Evolutionary conservation across 2,113 vertebrate genomes (phyloP), one percentile per base, ranked within the genome.

Genomic region (Ranitomeya variabilis): DNA sequence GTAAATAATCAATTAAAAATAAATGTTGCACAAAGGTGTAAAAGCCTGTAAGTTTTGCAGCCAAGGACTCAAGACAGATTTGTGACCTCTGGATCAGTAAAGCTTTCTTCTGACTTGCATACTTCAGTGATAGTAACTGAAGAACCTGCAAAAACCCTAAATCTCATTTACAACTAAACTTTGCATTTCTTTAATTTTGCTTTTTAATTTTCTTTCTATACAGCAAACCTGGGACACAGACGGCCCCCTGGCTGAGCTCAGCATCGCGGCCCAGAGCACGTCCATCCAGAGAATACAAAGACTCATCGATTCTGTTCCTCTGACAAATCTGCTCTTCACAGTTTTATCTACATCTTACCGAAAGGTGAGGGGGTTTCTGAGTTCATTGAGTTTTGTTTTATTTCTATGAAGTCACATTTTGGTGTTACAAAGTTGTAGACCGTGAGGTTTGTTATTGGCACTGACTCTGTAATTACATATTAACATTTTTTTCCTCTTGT

Each of bases 211-310:
- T 77, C 59, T 14, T 73, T 23, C 7, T 45, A 74, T n/a, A 81
- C 66, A 89, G 2, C 92, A 99, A 97, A 95, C 95, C 66, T 97
- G 97, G 97, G 96, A 96, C 77, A 96, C 96, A 0, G 98, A 99
- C 0, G 98, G 97, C 0, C 98, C 98, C 0, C 98, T 98, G n/a
- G 98, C 98, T 2, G 97, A 97, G 91, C 95, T 99, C 87, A 98
- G 94, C 92, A 93, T 99, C 91, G 98, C 99, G 97, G 98, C 98
- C 80, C 97, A 99, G 91, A 99, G 97, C 91, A 99, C 97, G 0
- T 99, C 98, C 59, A 99, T 98, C 91, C 98, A 99, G 94, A 96
- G 98, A 81, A 97, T 99, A 86, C 98, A 99, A 87, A 92, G 98
- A 62, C 95, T 99, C 87, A 99, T 98, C 0, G 98, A 99, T 92